phyloP scores from a whole-genome alignment of 2,113 vertebrate species.

The Labeo catla region DNA sequence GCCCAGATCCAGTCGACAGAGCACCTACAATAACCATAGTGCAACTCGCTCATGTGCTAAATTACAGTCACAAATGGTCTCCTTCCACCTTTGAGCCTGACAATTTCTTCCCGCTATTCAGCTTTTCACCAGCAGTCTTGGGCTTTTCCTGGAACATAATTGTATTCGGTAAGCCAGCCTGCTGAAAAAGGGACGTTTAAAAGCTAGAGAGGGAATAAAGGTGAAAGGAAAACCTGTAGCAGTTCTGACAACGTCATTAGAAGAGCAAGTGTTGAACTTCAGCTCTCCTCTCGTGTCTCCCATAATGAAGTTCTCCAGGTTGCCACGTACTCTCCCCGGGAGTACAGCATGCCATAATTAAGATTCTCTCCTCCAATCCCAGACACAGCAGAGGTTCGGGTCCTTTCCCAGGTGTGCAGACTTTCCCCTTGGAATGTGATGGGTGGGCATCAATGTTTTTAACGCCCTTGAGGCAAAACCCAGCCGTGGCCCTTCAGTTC shows the following conservation, averaged over 20 bases:
- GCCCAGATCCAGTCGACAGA: constrained; percentile 7
- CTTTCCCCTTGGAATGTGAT: constrained; percentile 43
- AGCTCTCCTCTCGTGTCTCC: constrained; percentile 26
- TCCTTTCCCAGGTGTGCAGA: constrained; percentile 28
- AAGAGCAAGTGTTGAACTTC: constrained; percentile 37
- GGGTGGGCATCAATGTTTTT: constrained; percentile 42
- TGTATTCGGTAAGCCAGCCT: constrained; percentile 7
- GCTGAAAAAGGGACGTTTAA: constrained; percentile 29
- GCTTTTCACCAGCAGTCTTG: constrained; percentile 23
- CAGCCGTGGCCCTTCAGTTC: constrained; percentile 10
- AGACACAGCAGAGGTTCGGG: neutral
- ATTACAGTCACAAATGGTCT: constrained; percentile 44
- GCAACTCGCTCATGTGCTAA: constrained; percentile 40
- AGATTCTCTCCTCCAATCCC: constrained; percentile 30
- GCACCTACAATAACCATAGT: constrained; percentile 34
- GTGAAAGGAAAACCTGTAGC: neutral
- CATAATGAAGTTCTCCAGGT: constrained; percentile 53
- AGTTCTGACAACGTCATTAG: constrained; percentile 47
- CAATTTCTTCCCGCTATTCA: constrained; percentile 36
- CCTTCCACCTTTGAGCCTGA: constrained; percentile 37
- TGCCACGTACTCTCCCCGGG: constrained; percentile 13
- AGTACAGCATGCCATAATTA: constrained; percentile 46
- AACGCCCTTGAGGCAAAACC: constrained; percentile 15
- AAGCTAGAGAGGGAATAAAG: constrained; percentile 12
- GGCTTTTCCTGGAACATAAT: constrained; percentile 27